These are phyloP conservation scores for Parapsyche elsis DNA, from an alignment of 1,140 invertebrate species.

Conservation along the genomic window DNA sequence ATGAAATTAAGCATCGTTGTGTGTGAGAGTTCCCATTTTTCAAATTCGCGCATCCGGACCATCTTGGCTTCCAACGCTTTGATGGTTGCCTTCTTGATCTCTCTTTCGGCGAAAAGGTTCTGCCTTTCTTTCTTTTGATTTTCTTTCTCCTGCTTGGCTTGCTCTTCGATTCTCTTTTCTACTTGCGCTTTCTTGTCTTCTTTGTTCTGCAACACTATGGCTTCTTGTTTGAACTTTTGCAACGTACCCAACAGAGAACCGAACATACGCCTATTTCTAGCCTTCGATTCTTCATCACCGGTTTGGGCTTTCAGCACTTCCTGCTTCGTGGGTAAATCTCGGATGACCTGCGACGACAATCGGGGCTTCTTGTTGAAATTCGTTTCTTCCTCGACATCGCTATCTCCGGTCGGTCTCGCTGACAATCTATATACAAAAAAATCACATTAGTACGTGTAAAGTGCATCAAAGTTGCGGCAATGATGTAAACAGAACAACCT, in stretches of 20 bases:
- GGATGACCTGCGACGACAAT: constrained; percentile 63
- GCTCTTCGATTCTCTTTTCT: constrained; percentile 93
- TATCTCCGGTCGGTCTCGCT: constrained; percentile 59
- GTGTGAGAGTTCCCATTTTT: constrained; percentile 87
- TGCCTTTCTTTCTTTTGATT: constrained; percentile 85
- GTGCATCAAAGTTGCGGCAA: neutral
- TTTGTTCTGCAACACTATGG: constrained; percentile 85
- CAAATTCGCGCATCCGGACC: constrained; percentile 86
- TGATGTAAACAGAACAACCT: constrained; percentile 58
- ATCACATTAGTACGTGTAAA: neutral
- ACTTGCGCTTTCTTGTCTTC: constrained; percentile 80
- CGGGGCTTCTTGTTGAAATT: constrained; percentile 59
- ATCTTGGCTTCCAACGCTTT: constrained; percentile 92
- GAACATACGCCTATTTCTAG: constrained; percentile 94
- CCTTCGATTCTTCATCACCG: constrained; percentile 84
- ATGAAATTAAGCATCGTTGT: constrained; percentile 85
- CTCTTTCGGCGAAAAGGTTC: constrained; percentile 85
- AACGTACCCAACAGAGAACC: constrained; percentile 92
- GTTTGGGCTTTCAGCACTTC: constrained; percentile 78
- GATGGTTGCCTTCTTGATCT: constrained; percentile 89
- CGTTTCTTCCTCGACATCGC: constrained; percentile 64
- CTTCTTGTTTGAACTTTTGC: constrained; percentile 95
- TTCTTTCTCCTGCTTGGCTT: constrained; percentile 87
- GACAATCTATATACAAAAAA: constrained; percentile 59
- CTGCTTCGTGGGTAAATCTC: constrained; percentile 64